Percentiles rank a stretch among this genome's conserved stretches.
These are phyloP conservation scores for Poecilobothrus nobilitatus DNA, from an alignment of 2,888 invertebrate genomes.

Conservation along the genomic window DNA sequence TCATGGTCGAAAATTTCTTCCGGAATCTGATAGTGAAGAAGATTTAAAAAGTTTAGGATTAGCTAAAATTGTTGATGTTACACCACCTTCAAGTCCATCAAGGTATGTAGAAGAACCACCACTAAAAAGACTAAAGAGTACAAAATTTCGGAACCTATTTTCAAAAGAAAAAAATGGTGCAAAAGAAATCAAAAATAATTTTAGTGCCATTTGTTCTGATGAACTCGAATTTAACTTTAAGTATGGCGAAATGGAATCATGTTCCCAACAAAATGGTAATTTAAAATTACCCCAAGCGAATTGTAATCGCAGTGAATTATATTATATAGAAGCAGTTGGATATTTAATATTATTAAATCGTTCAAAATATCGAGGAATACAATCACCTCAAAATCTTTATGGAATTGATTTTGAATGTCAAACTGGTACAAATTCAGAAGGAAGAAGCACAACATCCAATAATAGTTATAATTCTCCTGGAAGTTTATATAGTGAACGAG, in stretches of 20 bases:
- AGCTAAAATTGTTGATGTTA: conserved; percentile 18
- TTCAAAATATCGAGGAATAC: conserved; percentile 20
- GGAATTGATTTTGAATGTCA: conserved; percentile 15
- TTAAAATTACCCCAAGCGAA: not conserved
- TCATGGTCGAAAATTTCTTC: conserved; percentile 17
- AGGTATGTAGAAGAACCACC: conserved; percentile 14
- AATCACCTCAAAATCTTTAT: conserved; percentile 22
- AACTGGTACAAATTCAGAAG: conserved; percentile 13
- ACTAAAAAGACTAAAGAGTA: conserved; percentile 16
- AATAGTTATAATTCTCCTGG: conserved; percentile 9
- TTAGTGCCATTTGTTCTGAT: conserved; percentile 9
- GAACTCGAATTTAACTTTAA: too few relatives aligned
- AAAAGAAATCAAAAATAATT: not conserved
- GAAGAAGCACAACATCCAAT: conserved; percentile 22
- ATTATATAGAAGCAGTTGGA: conserved; percentile 22
- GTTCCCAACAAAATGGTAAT: not conserved
- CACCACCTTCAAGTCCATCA: conserved; percentile 20
- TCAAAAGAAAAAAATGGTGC: conserved; percentile 15
- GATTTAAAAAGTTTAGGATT: conserved; percentile 16
- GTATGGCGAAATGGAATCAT: too few relatives aligned
- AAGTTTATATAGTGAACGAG: conserved; percentile 25
- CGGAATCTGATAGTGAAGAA: conserved; percentile 19
- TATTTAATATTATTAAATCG: conserved; percentile 14
- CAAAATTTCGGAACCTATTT: conserved; percentile 20
- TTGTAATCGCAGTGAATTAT: conserved; percentile 16